phyloP scores from a whole-genome alignment of 2,113 vertebrate genomes.

The Chaenogobius annularis region DNA sequence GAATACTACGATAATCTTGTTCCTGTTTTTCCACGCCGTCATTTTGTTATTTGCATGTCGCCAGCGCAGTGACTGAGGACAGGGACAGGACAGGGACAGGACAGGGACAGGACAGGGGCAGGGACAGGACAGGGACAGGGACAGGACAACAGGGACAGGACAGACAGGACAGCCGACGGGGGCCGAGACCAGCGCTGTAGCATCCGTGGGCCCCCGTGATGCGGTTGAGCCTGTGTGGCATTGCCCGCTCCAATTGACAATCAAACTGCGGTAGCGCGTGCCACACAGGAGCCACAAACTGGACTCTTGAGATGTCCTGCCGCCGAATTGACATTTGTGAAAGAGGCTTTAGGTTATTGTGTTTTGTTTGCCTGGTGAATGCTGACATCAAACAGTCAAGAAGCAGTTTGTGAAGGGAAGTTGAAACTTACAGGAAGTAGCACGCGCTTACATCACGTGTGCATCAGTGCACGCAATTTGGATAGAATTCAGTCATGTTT shows the following conservation, averaged over 20 bases:
- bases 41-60: conserved; percentile 1
- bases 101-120: too few relatives aligned
- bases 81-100: neutral
- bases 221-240: conserved; percentile 49
- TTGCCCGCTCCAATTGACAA: conserved; percentile 35
- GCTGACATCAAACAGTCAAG: too few relatives aligned
- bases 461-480: too few relatives aligned
- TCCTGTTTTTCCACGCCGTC: neutral
- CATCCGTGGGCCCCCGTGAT: conserved; percentile 66
- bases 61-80: neutral
- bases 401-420: too few relatives aligned
- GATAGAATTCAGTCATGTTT: too few relatives aligned
- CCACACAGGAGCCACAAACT: neutral
- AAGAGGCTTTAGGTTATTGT: too few relatives aligned
- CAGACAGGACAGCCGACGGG: neutral
- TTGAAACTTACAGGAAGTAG: too few relatives aligned
- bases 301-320: neutral
- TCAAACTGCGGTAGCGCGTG: neutral
- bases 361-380: too few relatives aligned
- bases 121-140: too few relatives aligned
- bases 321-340: too few relatives aligned
- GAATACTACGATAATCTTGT: conserved; percentile 9
- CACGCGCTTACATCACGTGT: too few relatives aligned
- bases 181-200: conserved; percentile 54
- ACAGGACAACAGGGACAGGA: too few relatives aligned